These are phyloP conservation scores for Amphimallon solstitiale DNA, from an alignment of 2,888 invertebrate species.

Conservation along the genomic window DNA sequence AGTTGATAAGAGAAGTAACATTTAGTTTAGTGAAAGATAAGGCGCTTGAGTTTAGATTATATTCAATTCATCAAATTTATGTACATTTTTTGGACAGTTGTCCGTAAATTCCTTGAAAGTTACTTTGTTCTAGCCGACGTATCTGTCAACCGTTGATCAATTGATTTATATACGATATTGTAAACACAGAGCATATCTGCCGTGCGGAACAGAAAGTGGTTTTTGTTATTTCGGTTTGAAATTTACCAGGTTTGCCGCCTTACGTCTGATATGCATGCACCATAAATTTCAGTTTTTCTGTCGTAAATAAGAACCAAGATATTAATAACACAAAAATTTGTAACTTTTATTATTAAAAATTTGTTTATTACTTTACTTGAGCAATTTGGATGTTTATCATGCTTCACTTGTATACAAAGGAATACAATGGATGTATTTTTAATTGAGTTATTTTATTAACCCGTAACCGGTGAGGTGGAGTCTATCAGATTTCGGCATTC, in stretches of 20 bases:
- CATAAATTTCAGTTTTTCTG: too few species aligned
- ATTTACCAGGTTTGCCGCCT: not conserved
- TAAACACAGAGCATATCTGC: not conserved
- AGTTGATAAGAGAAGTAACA: slow-evolving; percentile 10
- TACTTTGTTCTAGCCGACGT: slow-evolving; percentile 17
- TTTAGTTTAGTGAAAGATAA: not conserved
- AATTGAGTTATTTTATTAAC: too few species aligned
- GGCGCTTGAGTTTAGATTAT: slow-evolving; percentile 19
- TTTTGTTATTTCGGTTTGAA: not conserved
- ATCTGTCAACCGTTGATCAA: slow-evolving; percentile 20
- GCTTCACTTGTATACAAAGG: too few species aligned
- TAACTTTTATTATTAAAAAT: too few species aligned
- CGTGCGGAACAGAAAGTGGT: not conserved
- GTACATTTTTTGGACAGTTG: slow-evolving; percentile 11
- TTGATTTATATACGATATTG: slow-evolving; percentile 14
- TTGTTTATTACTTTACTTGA: too few species aligned
- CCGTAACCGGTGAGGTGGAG: too few species aligned
- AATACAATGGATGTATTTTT: too few species aligned
- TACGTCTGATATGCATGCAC: not conserved
- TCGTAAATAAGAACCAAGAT: too few species aligned
- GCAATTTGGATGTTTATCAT: too few species aligned
- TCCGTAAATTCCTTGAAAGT: slow-evolving; percentile 15
- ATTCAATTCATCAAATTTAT: slow-evolving; percentile 29
- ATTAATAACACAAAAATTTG: too few species aligned
- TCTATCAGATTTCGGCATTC: too few species aligned